phyloP scores from a whole-genome alignment of 2,113 vertebrate species.

The Melospiza melodia region DNA sequence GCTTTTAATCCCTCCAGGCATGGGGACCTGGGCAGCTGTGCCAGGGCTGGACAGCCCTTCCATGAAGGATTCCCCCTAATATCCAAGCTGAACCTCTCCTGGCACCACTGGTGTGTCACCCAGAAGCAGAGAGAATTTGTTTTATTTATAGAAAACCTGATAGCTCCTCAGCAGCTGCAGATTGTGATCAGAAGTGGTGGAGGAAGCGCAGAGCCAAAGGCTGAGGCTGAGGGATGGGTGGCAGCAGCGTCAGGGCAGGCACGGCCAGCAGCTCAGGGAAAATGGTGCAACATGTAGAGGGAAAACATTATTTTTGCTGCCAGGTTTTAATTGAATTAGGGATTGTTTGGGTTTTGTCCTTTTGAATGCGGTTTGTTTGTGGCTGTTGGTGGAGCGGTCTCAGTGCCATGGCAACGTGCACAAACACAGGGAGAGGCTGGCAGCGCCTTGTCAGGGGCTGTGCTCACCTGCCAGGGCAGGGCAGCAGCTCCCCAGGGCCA shows the following conservation, averaged over 20 bases:
- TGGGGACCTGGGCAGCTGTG: neutral
- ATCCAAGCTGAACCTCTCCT: neutral
- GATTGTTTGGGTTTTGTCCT: constrained; percentile 69
- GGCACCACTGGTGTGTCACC: fast-evolving
- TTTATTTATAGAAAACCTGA: neutral
- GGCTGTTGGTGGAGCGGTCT: constrained; percentile 71
- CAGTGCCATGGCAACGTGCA: constrained; percentile 71
- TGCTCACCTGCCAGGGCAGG: constrained; percentile 28
- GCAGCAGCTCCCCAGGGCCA: neutral
- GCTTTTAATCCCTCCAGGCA: neutral
- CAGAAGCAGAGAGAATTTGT: neutral
- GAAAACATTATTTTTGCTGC: constrained; percentile 47
- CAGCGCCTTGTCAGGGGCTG: neutral
- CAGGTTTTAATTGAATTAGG: constrained; percentile 68
- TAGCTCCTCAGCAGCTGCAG: neutral
- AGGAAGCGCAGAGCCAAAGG: neutral
- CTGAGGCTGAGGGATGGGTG: neutral
- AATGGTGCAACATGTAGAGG: neutral
- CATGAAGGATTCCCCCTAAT: neutral
- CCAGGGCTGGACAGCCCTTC: neutral
- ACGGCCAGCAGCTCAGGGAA: neutral
- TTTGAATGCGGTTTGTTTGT: constrained; percentile 56
- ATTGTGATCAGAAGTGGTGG: neutral
- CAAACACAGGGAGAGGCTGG: neutral
- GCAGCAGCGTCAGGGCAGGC: neutral